phyloP scores from a whole-genome alignment of 37 sponge, comb jelly and placozoan genomes.

The Spongia lamella region DNA sequence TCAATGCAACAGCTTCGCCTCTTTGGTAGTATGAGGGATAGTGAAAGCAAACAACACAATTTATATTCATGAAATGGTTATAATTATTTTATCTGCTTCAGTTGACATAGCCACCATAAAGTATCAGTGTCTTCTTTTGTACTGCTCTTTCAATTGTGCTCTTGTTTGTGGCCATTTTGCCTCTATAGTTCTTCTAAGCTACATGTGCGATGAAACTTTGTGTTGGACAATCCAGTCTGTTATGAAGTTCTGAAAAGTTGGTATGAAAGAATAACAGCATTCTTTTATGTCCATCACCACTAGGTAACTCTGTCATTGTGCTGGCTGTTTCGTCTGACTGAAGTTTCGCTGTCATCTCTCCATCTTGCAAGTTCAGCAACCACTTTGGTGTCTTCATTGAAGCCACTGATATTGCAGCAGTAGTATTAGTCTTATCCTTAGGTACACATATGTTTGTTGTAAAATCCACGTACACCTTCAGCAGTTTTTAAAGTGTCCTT shows the following conservation, averaged over 20 bases:
- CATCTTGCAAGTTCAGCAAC: not conserved
- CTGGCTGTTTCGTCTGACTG: not conserved
- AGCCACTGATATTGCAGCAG: too few relatives aligned
- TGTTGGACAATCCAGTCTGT: constrained; percentile 27
- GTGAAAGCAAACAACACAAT: too few relatives aligned
- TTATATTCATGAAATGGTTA: too few relatives aligned
- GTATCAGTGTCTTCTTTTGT: constrained; percentile 30
- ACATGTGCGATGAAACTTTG: constrained; percentile 28
- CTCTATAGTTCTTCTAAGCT: constrained; percentile 45
- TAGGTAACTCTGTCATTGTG: too few relatives aligned
- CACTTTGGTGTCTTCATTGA: too few relatives aligned
- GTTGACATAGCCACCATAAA: not conserved
- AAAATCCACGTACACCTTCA: too few relatives aligned
- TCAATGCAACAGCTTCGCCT: constrained; percentile 91
- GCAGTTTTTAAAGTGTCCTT: too few relatives aligned
- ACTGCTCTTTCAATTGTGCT: constrained; percentile 34
- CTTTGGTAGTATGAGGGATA: constrained; percentile 64
- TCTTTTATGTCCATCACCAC: not conserved
- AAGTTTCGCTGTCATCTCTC: not conserved
- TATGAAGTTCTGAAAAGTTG: not conserved
- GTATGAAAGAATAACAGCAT: constrained; percentile 61
- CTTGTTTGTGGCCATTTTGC: constrained; percentile 38
- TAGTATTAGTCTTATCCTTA: too few relatives aligned
- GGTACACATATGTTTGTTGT: too few relatives aligned
- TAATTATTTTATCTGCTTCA: not conserved